Evolutionary conservation across 1,140 invertebrate genomes (phyloP), one percentile per base, ranked within the genome.

Genomic region (Mactra quadrangularis): DNA sequence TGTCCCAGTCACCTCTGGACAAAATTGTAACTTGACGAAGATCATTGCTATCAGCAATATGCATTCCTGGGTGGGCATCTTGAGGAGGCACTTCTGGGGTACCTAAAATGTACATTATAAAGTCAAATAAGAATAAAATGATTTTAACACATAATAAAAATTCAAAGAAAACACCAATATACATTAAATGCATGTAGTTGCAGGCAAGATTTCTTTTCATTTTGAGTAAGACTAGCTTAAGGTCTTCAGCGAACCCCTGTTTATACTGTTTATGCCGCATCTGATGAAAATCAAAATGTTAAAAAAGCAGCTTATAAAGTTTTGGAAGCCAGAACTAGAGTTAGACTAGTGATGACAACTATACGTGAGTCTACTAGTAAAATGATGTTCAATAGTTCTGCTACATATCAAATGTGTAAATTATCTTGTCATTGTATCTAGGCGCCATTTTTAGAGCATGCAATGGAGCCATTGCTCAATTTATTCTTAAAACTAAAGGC

Each of bases 11-110:
- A 17, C 64, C 62, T 71, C 91, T 89, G 0, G 87, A 86, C 35
- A 92, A 75, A 13, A 92, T 89, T 33, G 89, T 91, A 27, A 92
- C 89, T 33, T 92, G 87, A 19, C 88, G 72, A 1, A 92, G 71
- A 66, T 91, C 89, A 25, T 87, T 85, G 15, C 87, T 88, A 79
- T 88, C 87, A 9, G 87, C 83, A 3, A 90, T 31, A 15, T 41
- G 38, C 6, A 72, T 38, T 55, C 60, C 25, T 68, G 64, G 41
- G 25, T 35, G 38, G 1, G 22, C 41, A 68, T 68, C 27, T 76
- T 82, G 25, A 45, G 25, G 53, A 13, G 82, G 82, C 74, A 84
- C 55, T 19, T 89, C 86, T 35, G 87, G 87, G 15, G 87, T 87
- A 6, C 29, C 88, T 89, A 53, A 77, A 79, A 83, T 22, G 52